A percentile compares a stretch with the other conserved stretches of the same genome.
These are phyloP conservation scores for Distichodus sexfasciatus DNA, from an alignment of 2,797 vertebrate species.

Conservation along the genomic window DNA sequence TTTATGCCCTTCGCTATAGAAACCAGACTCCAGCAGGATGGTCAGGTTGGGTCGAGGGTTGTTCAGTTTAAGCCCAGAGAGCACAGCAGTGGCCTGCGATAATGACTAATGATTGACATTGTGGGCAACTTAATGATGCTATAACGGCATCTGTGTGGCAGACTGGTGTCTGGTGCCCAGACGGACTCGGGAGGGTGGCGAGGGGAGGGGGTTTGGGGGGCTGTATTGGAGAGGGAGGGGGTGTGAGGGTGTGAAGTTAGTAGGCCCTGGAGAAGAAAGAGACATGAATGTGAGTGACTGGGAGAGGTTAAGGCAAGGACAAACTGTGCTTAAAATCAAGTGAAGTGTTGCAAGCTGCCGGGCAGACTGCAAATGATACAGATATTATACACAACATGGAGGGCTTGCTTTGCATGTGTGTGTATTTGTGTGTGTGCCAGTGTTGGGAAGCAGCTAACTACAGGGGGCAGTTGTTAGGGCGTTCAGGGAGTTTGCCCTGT, in stretches of 20 bases:
- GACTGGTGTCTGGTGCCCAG: conserved; percentile 44
- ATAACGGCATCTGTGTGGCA: conserved; percentile 46
- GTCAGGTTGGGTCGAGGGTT: conserved; percentile 33
- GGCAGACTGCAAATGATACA: conserved; percentile 27
- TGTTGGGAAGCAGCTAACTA: neutral
- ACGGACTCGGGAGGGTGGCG: conserved; percentile 13
- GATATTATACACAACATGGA: conserved; percentile 10
- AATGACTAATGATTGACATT: conserved; percentile 35
- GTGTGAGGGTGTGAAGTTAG: conserved; percentile 5
- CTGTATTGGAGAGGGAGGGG: too few relatives aligned
- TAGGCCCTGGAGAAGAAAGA: conserved; percentile 28
- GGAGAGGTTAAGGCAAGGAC: conserved; percentile 37
- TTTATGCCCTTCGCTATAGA: too few relatives aligned
- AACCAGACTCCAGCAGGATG: conserved; percentile 19
- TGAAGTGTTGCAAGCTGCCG: conserved; percentile 24
- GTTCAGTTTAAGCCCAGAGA: conserved; percentile 28
- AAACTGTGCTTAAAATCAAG: conserved; percentile 23
- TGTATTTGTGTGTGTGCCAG: conserved; percentile 11
- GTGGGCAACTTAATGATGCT: conserved; percentile 36
- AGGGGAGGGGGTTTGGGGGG: neutral
- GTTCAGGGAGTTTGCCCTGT: too few relatives aligned
- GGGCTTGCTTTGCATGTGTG: neutral
- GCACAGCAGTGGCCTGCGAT: conserved; percentile 18
- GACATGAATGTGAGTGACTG: conserved; percentile 35
- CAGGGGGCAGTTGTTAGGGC: too few relatives aligned